Evolutionary conservation across 2,888 invertebrate species (phyloP).

Genomic region (Polymixis flavicincta): DNA sequence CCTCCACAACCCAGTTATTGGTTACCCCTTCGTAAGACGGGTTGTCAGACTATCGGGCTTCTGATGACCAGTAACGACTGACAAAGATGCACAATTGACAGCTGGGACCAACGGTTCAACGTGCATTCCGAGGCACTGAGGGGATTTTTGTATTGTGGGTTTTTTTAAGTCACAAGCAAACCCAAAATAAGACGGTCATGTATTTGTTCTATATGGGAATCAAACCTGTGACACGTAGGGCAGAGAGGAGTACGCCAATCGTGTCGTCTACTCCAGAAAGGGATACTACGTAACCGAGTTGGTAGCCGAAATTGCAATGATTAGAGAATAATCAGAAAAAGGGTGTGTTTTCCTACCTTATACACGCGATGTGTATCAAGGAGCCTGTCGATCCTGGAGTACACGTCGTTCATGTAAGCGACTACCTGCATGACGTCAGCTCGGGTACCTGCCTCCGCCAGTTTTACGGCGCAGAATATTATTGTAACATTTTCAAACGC

Average conservation of each 20-base stretch:
- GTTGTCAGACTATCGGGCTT: no score
- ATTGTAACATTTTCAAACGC: constrained; percentile 94
- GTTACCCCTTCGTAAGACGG: no score
- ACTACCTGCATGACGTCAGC: constrained; percentile 94
- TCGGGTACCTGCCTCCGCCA: constrained; percentile 83
- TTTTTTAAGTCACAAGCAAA: no score
- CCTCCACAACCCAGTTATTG: no score
- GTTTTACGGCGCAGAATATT: constrained; percentile 94
- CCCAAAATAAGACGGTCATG: background rate
- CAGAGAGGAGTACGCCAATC: no score
- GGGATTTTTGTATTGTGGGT: no score
- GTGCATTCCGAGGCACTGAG: no score
- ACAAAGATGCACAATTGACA: no score
- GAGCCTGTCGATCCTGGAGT: constrained; percentile 95
- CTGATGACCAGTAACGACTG: no score
- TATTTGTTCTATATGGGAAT: background rate
- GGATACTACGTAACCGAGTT: background rate
- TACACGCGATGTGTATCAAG: constrained; percentile 96
- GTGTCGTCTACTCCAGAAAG: background rate
- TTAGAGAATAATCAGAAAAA: background rate
- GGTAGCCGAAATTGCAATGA: background rate
- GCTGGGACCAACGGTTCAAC: no score
- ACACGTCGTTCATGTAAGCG: constrained; percentile 96
- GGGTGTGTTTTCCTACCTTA: constrained; percentile 90
- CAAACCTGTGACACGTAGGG: no score